Evolutionary conservation across 2,113 vertebrate species (phyloP).

Genomic region (Paratilapia polleni): DNA sequence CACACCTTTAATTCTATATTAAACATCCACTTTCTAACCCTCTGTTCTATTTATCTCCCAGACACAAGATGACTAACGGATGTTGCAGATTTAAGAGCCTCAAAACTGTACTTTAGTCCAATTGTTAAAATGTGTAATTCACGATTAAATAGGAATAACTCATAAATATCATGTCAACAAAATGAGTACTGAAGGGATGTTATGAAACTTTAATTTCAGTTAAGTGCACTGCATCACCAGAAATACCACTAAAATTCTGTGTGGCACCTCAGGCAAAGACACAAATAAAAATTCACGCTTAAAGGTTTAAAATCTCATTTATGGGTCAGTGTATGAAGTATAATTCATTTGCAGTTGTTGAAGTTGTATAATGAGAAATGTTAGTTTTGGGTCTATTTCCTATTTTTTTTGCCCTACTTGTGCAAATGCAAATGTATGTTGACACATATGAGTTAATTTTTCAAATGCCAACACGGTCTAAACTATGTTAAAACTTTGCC

Average conservation of each 20-base stretch:
- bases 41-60: background rate
- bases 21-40: conserved; percentile 20
- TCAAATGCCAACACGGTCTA: too few species aligned
- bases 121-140: background rate
- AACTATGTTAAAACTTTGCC: too few species aligned
- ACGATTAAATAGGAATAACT: background rate
- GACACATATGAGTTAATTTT: too few species aligned
- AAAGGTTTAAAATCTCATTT: too few species aligned
- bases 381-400: too few species aligned
- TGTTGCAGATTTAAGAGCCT: background rate
- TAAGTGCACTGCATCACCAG: background rate
- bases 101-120: background rate
- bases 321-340: too few species aligned
- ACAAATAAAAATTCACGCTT: too few species aligned
- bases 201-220: background rate
- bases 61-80: conserved; percentile 15
- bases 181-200: background rate
- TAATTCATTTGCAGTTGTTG: too few species aligned
- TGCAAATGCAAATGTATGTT: too few species aligned
- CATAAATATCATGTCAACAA: background rate
- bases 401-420: too few species aligned
- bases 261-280: too few species aligned
- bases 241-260: background rate
- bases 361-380: too few species aligned
- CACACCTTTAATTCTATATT: conserved; percentile 30